Conservation (phyloP, 1,140 invertebrate species). For the Micrasema longulum region DNA sequence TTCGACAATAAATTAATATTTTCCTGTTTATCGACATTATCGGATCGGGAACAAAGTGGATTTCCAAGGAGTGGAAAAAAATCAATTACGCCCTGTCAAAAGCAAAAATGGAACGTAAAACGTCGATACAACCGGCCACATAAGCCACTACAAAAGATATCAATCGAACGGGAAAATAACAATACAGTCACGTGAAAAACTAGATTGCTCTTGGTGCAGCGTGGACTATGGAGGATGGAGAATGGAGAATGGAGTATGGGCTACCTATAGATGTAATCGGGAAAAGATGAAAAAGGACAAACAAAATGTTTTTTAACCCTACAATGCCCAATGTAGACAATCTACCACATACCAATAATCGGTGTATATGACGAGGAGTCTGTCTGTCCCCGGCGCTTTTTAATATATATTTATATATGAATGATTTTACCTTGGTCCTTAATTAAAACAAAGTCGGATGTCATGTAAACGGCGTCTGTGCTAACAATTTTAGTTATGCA, state of each 20-base stretch:
- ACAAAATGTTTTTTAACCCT: no score
- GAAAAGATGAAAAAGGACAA: background rate
- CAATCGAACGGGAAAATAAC: constrained; percentile 53
- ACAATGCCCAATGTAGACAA: no score
- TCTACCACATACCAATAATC: no score
- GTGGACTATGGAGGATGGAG: constrained; percentile 4
- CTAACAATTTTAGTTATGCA: no score
- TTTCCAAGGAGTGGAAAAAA: constrained; percentile 52
- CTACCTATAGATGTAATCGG: no score
- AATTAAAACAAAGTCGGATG: no score
- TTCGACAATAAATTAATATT: constrained; percentile 38
- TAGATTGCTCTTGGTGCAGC: constrained; percentile 40
- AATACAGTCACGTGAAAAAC: constrained; percentile 51
- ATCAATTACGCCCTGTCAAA: constrained; percentile 55
- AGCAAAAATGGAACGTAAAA: constrained; percentile 56
- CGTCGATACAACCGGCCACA: constrained; percentile 51
- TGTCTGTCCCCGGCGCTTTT: no score
- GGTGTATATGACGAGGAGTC: no score
- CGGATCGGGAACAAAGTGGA: constrained; percentile 51
- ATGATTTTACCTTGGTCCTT: no score
- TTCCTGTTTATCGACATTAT: constrained; percentile 48
- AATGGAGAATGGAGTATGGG: background rate
- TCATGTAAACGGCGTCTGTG: no score
- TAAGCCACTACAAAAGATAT: constrained; percentile 52
- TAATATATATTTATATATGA: no score